Evolutionary conservation across 2,888 invertebrate genomes (phyloP).

Genomic region (Pegoplata infirma): DNA sequence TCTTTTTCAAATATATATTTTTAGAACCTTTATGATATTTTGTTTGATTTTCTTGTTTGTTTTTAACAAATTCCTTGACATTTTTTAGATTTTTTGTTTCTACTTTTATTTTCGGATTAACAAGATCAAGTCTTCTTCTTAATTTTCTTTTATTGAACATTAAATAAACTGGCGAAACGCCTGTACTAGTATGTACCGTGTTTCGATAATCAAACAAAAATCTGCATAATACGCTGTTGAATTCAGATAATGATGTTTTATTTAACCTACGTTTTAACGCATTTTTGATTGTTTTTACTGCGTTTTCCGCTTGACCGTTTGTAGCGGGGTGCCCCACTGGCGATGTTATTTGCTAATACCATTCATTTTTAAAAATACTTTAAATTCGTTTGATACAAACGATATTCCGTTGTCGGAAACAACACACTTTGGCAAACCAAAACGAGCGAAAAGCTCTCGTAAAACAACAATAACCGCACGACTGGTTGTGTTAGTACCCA

Average conservation of each 20-base stretch:
- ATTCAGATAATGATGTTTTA: constrained; percentile 31
- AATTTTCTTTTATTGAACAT: constrained; percentile 58
- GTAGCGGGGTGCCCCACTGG: constrained; percentile 56
- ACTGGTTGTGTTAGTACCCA: constrained; percentile 45
- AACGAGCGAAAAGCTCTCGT: constrained; percentile 61
- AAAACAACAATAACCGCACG: constrained; percentile 33
- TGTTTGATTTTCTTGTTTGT: constrained; percentile 17
- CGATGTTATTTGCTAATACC: constrained; percentile 52
- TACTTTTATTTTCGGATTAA: constrained; percentile 44
- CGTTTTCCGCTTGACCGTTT: constrained; percentile 55
- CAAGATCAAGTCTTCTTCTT: constrained; percentile 52
- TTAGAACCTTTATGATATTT: constrained; percentile 20
- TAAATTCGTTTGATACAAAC: constrained; percentile 66
- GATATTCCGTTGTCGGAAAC: constrained; percentile 66
- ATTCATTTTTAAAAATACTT: constrained; percentile 53
- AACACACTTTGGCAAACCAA: constrained; percentile 64
- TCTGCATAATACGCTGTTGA: constrained; percentile 40
- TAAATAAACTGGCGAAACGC: constrained; percentile 52
- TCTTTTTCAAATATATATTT: constrained; percentile 9
- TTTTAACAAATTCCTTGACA: constrained; percentile 1
- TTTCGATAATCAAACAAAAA: constrained; percentile 61
- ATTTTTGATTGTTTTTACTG: constrained; percentile 56
- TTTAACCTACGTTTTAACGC: constrained; percentile 50
- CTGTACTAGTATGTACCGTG: constrained; percentile 34
- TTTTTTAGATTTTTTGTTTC: neutral